Percentiles rank a stretch among this genome's conserved stretches.
Evolutionary conservation across 1,140 invertebrate genomes (phyloP).

Genomic region (Drosophila sp.): DNA sequence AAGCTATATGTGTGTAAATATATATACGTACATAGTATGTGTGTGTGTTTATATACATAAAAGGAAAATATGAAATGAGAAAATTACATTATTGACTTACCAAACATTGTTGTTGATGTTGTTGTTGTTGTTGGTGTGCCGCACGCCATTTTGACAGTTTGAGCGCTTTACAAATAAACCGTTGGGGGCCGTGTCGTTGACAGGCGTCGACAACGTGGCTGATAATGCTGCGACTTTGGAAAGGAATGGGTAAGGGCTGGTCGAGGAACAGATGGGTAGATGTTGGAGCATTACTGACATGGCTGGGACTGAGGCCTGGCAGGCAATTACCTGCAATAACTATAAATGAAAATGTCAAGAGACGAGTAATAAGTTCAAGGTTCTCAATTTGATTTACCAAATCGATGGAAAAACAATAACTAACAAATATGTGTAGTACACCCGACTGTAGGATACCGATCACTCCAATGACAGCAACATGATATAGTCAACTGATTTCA

Average conservation of each 20-base stretch:
- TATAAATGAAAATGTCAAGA: constrained; percentile 37
- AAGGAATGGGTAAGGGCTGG: neutral
- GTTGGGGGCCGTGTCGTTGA: constrained; percentile 56
- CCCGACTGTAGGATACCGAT: neutral
- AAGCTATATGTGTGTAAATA: constrained; percentile 22
- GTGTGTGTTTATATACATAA: constrained; percentile 3
- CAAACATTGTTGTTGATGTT: constrained; percentile 48
- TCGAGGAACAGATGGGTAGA: neutral
- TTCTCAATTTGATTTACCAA: constrained; percentile 28
- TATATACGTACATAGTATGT: neutral
- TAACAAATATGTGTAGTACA: no score
- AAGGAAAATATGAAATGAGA: constrained; percentile 68
- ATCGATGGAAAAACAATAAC: no score
- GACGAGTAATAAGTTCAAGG: constrained; percentile 25
- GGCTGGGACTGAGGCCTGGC: constrained; percentile 13
- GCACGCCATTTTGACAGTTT: constrained; percentile 77
- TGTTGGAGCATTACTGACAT: constrained; percentile 10
- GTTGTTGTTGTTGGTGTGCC: constrained; percentile 47
- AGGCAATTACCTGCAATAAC: constrained; percentile 64
- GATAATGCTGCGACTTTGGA: constrained; percentile 34
- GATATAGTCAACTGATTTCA: no score
- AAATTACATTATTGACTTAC: constrained; percentile 79
- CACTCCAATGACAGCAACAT: neutral
- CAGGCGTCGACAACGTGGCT: constrained; percentile 39
- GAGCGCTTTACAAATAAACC: constrained; percentile 69